Conservation (phyloP, 1,140 invertebrate species). For the Zaprionus gabonicus region DNA sequence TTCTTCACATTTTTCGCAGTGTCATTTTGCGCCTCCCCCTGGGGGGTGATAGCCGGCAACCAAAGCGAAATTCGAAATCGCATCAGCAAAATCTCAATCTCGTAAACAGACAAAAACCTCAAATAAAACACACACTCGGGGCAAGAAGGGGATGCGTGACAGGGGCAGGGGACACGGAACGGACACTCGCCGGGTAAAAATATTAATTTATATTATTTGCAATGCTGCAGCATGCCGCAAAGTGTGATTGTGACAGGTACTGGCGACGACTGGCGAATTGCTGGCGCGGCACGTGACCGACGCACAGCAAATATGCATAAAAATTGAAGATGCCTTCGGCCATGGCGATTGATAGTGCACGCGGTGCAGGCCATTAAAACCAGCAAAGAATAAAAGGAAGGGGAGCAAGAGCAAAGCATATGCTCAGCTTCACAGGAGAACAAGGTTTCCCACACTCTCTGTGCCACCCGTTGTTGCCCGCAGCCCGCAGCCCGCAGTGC, state of each 20-base stretch:
- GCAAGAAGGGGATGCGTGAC: constrained; percentile 13
- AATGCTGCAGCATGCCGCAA: constrained; percentile 79
- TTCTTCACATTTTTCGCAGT: constrained; percentile 39
- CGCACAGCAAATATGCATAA: constrained; percentile 78
- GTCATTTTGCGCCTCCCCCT: constrained; percentile 22
- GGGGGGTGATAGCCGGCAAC: constrained; percentile 16
- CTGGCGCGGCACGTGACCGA: constrained; percentile 64
- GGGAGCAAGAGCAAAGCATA: constrained; percentile 56
- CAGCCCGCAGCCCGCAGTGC: constrained; percentile 39
- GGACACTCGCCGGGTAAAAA: constrained; percentile 45
- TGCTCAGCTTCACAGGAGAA: constrained; percentile 68
- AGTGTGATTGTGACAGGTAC: constrained; percentile 83
- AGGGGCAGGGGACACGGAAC: not conserved
- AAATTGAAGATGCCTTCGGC: constrained; percentile 70
- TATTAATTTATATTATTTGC: constrained; percentile 83
- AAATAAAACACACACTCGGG: constrained; percentile 52
- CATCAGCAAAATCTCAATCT: constrained; percentile 61
- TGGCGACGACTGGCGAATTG: constrained; percentile 34
- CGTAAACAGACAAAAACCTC: constrained; percentile 75
- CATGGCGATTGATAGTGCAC: constrained; percentile 65
- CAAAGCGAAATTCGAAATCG: constrained; percentile 56
- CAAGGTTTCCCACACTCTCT: constrained; percentile 52
- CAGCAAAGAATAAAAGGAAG: constrained; percentile 14
- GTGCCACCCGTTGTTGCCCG: not conserved
- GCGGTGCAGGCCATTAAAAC: constrained; percentile 61